Evolutionary conservation across 2,113 vertebrate species (phyloP).

Genomic region (Malurus elegans): DNA sequence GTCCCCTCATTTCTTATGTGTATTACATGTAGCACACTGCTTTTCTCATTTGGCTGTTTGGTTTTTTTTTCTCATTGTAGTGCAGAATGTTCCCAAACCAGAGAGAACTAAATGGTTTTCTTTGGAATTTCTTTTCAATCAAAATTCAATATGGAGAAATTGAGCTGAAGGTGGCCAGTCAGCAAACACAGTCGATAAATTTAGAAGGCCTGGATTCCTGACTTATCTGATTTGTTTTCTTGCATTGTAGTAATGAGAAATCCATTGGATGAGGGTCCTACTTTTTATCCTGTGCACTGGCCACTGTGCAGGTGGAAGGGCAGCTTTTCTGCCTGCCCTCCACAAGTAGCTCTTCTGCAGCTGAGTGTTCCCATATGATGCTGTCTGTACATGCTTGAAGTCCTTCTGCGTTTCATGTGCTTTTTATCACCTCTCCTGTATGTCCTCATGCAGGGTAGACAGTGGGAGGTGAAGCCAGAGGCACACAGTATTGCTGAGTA

Average conservation of each 20-base stretch:
- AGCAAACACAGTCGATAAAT: conserved; percentile 7
- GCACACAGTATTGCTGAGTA: neutral
- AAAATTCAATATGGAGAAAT: conserved; percentile 6
- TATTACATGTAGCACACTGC: neutral
- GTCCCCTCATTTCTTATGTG: neutral
- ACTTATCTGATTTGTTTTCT: neutral
- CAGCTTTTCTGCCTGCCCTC: neutral
- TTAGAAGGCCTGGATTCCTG: neutral
- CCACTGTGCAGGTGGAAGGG: neutral
- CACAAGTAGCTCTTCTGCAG: neutral
- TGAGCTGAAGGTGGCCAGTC: neutral
- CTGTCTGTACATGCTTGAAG: neutral
- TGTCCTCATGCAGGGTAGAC: fast-evolving
- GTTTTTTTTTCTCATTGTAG: neutral
- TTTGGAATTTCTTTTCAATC: neutral
- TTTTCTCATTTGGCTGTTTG: neutral
- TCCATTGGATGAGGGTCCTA: neutral
- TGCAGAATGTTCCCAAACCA: neutral
- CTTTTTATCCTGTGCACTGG: neutral
- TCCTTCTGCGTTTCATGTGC: neutral
- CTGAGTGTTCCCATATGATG: neutral
- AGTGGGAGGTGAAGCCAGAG: neutral
- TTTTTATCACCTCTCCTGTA: neutral
- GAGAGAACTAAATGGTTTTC: neutral
- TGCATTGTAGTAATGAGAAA: neutral